Base-by-base conservation (phyloP, 2,888 invertebrate genomes). In the Ochropacha duplaris region DNA sequence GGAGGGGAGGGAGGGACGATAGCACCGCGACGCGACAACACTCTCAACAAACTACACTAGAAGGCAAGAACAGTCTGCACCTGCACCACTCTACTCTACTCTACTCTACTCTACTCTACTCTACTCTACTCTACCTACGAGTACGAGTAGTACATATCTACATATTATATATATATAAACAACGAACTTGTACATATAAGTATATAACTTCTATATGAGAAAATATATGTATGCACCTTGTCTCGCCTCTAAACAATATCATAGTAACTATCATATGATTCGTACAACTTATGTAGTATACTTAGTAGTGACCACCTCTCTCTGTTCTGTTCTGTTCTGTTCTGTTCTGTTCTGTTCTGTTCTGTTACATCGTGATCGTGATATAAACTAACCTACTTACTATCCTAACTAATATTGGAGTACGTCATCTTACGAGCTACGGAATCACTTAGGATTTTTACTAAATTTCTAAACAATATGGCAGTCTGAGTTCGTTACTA, bases 401-500 rank as follows among this genome's bases (percentile, higher is more conserved):
- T 19, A 44, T 6, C 16, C 19, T 44, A 44, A 1, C 6, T 44
- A 44, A 16, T 44, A 16, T 36, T 36, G n/a, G 36, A 44, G 16
- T 24, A 36, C 44, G 52, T 54, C 61, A 50, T 28, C 64, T 69
- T 65, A 58, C 56, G 24, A 58, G 9, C 65, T 65, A 57, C 49
- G 56, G 56, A 60, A 67, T 68, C 67, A 56, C 68, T 67, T 66
- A 68, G 12, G 55, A 65, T 58, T 3, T 34, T 34, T 59, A 50
- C 57, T 71, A 66, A 69, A 70, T 72, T 5, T 74, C 69, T 79
- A 75, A 67, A 65, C 66, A 77, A 82, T 82, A 85, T 85, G 85
- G 85, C 85, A 85, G 85, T 83, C 82, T 76, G 79, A 66, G 62
- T 69, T 78, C 75, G 74, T 73, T 73, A 69, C 59, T n/a, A n/a